Percentiles rank a stretch among this genome's conserved stretches.
phyloP scores from a whole-genome alignment of 2,113 vertebrate species.

The Pangasianodon hypophthalmus region DNA sequence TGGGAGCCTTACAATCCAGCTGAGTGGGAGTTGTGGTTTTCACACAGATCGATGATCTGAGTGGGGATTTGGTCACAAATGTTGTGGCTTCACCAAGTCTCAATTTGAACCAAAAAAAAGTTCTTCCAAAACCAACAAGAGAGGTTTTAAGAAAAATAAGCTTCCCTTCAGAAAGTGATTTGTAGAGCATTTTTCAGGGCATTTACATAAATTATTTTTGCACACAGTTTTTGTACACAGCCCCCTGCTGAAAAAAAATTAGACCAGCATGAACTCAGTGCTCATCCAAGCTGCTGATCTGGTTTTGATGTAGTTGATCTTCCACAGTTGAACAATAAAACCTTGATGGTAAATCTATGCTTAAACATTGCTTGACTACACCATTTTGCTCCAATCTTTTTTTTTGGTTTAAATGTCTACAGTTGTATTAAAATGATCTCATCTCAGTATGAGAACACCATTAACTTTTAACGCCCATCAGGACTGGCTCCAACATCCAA shows the following conservation, averaged over 20 bases:
- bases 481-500: neutral
- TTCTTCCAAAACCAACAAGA: neutral
- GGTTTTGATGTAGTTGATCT: neutral
- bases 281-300: neutral
- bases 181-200: neutral
- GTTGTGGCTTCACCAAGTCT: neutral
- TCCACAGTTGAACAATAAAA: neutral
- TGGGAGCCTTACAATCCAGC: constrained; percentile 7
- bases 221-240: neutral
- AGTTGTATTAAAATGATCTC: neutral
- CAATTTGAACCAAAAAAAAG: neutral
- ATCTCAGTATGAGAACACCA: neutral
- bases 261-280: neutral
- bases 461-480: neutral
- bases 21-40: constrained; percentile 13
- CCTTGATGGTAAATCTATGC: neutral
- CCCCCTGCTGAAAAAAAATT: neutral
- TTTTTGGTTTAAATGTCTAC: neutral
- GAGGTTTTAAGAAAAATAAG: neutral
- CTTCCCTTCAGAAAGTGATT: neutral
- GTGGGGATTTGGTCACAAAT: neutral
- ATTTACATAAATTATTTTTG: neutral
- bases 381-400: neutral
- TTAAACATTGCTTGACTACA: neutral
- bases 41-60: neutral